Conservation (phyloP, 35 echinoderm and acorn worm genomes). For the Anneissia japonica region DNA sequence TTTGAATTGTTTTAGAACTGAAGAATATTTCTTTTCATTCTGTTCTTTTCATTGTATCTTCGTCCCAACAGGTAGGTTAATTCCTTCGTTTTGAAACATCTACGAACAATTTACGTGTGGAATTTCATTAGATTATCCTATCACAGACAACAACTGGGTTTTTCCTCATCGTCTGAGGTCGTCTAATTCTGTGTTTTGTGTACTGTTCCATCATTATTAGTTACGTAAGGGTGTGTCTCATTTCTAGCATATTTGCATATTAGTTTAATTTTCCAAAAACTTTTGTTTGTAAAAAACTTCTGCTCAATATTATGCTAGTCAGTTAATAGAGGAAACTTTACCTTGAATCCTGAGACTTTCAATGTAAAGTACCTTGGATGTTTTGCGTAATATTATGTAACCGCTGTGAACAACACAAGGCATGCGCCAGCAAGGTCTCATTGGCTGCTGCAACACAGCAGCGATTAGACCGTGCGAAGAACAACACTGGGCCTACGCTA, state of each 20-base stretch:
- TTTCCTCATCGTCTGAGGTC: background rate
- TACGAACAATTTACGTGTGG: background rate
- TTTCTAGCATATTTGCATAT: background rate
- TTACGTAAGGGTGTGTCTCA: constrained; percentile 71
- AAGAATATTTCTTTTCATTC: background rate
- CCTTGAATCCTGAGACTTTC: constrained; percentile 4
- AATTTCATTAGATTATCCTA: background rate
- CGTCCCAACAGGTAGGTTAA: background rate
- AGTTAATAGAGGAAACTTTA: background rate
- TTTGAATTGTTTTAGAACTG: background rate
- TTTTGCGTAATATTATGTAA: background rate
- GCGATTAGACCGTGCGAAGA: background rate
- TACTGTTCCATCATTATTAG: constrained; percentile 45
- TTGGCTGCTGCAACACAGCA: background rate
- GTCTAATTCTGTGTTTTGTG: constrained; percentile 25
- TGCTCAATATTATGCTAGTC: background rate
- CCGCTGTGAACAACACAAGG: background rate
- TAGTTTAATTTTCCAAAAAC: background rate
- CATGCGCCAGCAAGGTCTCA: background rate
- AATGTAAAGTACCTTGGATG: constrained; percentile 7
- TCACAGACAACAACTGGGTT: constrained; percentile 1
- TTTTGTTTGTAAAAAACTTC: background rate
- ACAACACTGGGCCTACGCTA: background rate
- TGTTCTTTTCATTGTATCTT: background rate
- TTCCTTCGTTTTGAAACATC: background rate